Base-by-base conservation (phyloP, 2,113 vertebrate species). In the Rostratula benghalensis region DNA sequence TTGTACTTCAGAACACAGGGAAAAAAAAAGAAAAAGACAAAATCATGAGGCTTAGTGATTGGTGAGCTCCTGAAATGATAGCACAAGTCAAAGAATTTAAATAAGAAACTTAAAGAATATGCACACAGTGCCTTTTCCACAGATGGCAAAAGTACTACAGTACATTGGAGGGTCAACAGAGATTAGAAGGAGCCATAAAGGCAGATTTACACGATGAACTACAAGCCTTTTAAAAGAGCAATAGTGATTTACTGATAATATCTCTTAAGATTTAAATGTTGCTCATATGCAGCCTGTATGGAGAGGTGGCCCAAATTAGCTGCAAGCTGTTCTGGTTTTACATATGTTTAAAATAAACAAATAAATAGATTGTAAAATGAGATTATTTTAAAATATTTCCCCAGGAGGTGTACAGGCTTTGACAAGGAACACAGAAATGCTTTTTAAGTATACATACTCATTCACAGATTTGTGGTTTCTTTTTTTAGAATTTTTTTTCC, bases 21-120 rank as follows among this genome's bases (percentile, higher is more conserved):
- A 22, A 27, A 39, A 13, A 45, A 60, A 48, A 46, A 68, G 20
- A 37, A 68, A 57, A 41, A 59, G 31, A 80, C 51, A 63, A 80
- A 88, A 86, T 94, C 71, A n/a, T 46, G 70, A 86, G 37, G 45
- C 77, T 87, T 74, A 7, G 71, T 51, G 93, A 97, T 95, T 96
- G 97, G 85, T 39, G 65, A 93, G 60, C 71, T 39, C 53, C 88
- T 10, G 15, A 93, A 95, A 90, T 6, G 63, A 48, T 51, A 74
- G 59, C 70, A 53, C 48, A 74, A 89, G 95, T 96, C 86, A 95
- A 56, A 84, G 86, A 28, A 84, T 33, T 71, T 48, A 70, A 74
- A 93, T 56, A 82, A 90, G 83, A 92, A 90, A 89, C 90, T 94
- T 35, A 28, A 28, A 50, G 95, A 92, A 87, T 77, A 79, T 31